These are phyloP conservation scores for Samia ricini DNA, from an alignment of 1,140 invertebrate species.

Conservation along the genomic window DNA sequence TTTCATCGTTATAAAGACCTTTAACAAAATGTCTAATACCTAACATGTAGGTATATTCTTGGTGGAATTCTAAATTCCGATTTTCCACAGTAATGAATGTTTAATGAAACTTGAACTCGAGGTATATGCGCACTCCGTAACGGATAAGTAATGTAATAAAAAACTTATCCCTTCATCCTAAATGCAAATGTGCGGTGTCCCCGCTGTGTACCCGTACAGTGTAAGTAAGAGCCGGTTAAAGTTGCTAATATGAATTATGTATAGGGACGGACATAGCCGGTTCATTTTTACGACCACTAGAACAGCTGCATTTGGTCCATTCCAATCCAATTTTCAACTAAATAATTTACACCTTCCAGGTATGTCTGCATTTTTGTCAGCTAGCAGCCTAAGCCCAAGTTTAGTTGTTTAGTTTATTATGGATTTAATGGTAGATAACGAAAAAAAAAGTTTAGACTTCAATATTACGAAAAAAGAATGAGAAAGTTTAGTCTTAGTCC, in stretches of 20 bases:
- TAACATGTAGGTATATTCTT: background rate
- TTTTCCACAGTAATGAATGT: slow-evolving; percentile 6
- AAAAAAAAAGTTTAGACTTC: too few species aligned
- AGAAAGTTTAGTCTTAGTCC: background rate
- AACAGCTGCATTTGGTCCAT: slow-evolving; percentile 19
- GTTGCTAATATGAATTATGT: slow-evolving; percentile 34
- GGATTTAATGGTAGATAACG: too few species aligned
- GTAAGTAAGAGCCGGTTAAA: slow-evolving; percentile 24
- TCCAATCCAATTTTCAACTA: slow-evolving; percentile 43
- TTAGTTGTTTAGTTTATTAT: background rate
- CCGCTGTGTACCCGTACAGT: slow-evolving; percentile 13
- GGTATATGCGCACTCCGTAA: slow-evolving; percentile 10
- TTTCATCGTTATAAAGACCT: background rate
- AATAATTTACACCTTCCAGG: slow-evolving; percentile 42
- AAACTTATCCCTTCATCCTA: slow-evolving; percentile 20
- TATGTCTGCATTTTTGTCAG: background rate
- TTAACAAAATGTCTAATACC: background rate
- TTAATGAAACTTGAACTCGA: slow-evolving; percentile 6
- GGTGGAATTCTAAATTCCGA: background rate
- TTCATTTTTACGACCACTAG: slow-evolving; percentile 26
- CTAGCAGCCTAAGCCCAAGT: background rate
- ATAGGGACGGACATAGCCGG: slow-evolving; percentile 14
- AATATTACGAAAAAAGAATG: too few species aligned
- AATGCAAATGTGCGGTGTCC: slow-evolving; percentile 23
- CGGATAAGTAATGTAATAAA: slow-evolving; percentile 24